These are phyloP conservation scores for Phyllotreta cruciferae DNA, from an alignment of 2,888 invertebrate genomes.

Conservation along the genomic window DNA sequence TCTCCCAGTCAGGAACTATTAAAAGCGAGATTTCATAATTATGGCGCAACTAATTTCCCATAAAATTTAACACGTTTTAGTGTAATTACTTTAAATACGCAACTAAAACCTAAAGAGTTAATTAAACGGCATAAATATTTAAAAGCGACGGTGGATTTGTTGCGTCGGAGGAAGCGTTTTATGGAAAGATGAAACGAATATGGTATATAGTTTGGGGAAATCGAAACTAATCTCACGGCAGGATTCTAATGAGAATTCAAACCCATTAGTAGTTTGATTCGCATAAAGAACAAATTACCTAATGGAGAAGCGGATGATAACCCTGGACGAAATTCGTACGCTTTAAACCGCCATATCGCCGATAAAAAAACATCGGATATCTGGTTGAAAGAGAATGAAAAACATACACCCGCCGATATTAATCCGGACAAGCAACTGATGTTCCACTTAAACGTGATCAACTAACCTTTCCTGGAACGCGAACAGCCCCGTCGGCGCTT, in stretches of 20 bases:
- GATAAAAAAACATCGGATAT: too few species aligned
- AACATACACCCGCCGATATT: constrained; percentile 1
- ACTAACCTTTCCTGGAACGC: constrained; percentile 20
- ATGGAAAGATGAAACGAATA: too few species aligned
- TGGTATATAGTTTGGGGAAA: not conserved
- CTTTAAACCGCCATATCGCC: too few species aligned
- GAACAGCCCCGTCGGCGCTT: constrained; percentile 5
- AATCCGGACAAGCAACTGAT: constrained; percentile 21
- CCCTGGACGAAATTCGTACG: too few species aligned
- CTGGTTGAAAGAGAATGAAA: too few species aligned
- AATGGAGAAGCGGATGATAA: too few species aligned
- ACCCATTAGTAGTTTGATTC: too few species aligned
- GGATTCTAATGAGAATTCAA: too few species aligned
- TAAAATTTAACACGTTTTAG: constrained; percentile 8
- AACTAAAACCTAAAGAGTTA: constrained; percentile 1
- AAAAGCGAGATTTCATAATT: constrained; percentile 3
- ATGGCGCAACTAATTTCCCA: constrained; percentile 6
- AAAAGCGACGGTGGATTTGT: constrained; percentile 3
- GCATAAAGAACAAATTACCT: too few species aligned
- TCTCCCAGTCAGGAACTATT: constrained; percentile 7
- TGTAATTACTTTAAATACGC: constrained; percentile 11
- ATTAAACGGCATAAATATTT: constrained; percentile 14
- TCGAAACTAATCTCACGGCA: not conserved
- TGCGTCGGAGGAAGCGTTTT: not conserved
- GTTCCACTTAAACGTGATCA: constrained; percentile 24